Base-by-base conservation (phyloP, 2,888 invertebrate species). In the Tetragonula carbonaria region DNA sequence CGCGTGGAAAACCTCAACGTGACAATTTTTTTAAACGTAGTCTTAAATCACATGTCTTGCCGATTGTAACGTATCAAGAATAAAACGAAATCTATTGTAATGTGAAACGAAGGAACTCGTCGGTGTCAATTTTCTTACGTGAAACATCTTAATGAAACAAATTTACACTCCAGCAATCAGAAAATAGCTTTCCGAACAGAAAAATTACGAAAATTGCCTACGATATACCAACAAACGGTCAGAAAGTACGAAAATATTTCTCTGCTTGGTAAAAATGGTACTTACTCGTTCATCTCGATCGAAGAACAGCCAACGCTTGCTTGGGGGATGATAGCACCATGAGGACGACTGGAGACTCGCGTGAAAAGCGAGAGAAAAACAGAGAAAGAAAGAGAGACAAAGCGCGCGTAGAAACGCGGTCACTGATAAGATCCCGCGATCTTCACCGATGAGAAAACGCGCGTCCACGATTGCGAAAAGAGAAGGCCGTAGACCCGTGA, bases 391-490 rank as follows among this genome's bases (percentile, higher is more conserved):
- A 45, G 8, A 45, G 45, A 45, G 45, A 8, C 8, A 45, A 11
- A 45, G 16, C 16, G 74, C 70, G 72, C 50, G 33, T 50, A 73
- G 50, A 57, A 74, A 74, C 74, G 80, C 79, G 77, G 74, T 68
- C 87, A 88, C 88, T 78, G 86, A 73, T 68, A 57, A 73, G 73
- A 78, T 70, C 62, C 66, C 57, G 55, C 45, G 66, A 67, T 71
- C 72, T 71, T 59, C 65, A 53, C 6, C 51, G 72, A 74, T 80
- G 85, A 83, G 45, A 77, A 85, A 91, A 90, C 90, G 87, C 88
- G 87, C 90, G 87, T 45, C 57, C 80, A 90, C 87, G 88, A 89
- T 89, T 85, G 80, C 80, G 78, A 74, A 84, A 89, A 89, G 88
- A 80, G 84, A 80, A 59, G 84, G 71, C 79, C 84, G 84, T 78